These are phyloP conservation scores for Ferrisia virgata DNA, from an alignment of 2,888 invertebrate species.

Conservation along the genomic window DNA sequence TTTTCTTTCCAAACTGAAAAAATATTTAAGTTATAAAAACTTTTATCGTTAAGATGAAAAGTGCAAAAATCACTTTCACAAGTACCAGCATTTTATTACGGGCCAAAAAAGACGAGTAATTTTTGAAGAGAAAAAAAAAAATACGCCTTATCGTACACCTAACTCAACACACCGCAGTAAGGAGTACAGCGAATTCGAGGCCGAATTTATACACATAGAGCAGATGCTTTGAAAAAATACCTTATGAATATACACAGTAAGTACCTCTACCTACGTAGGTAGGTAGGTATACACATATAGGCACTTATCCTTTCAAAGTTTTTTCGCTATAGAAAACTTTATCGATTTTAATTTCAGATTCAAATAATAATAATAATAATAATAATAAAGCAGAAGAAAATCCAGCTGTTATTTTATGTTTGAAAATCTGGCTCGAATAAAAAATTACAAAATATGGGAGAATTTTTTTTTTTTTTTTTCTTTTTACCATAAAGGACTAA, in stretches of 20 bases:
- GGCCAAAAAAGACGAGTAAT: not conserved
- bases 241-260: not conserved
- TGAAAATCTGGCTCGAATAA: not conserved
- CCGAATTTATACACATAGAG: not conserved
- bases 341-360: not conserved
- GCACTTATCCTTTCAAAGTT: too few species aligned
- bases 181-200: not conserved
- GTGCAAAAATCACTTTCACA: not conserved
- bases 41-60: slow-evolving; percentile 2
- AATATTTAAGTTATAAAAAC: not conserved
- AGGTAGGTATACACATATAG: too few species aligned
- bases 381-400: not conserved
- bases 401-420: not conserved
- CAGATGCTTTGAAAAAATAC: not conserved
- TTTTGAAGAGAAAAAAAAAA: not conserved
- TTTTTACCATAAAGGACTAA: too few species aligned
- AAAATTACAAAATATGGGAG: not conserved
- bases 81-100: not conserved
- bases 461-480: too few species aligned
- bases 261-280: not conserved
- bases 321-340: not conserved
- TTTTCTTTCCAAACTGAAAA: not conserved
- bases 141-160: not conserved
- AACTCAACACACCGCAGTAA: not conserved
- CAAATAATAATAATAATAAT: too few species aligned